A percentile compares a stretch with the other conserved stretches of the same genome.
Conservation (phyloP, 2,888 invertebrate species). For the Habrosyne pyritoides region DNA sequence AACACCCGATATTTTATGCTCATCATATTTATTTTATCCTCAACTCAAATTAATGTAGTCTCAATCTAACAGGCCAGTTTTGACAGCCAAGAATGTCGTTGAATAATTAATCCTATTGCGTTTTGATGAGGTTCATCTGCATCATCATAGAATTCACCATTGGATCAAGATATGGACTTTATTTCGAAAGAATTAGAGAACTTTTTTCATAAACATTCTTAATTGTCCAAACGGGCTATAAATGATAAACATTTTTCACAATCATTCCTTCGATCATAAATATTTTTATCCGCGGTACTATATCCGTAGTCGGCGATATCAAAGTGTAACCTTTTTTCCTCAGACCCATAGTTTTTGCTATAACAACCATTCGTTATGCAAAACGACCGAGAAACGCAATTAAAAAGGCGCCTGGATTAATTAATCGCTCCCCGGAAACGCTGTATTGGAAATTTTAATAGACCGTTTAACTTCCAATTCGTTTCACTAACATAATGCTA, state of each 20-base stretch:
- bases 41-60: conserved; percentile 32
- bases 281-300: conserved; percentile 19
- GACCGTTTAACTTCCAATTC: conserved; percentile 20
- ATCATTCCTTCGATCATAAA: conserved; percentile 33
- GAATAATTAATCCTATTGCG: too few species aligned
- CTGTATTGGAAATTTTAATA: conserved; percentile 46
- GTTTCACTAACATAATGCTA: neutral
- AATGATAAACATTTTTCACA: too few species aligned
- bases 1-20: conserved; percentile 9
- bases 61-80: too few species aligned
- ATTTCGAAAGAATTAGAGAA: too few species aligned
- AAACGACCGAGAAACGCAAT: conserved; percentile 49
- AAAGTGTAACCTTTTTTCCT: conserved; percentile 40
- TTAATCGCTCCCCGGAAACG: conserved; percentile 53
- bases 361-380: conserved; percentile 51
- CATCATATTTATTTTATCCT: conserved; percentile 12
- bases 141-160: too few species aligned
- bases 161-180: too few species aligned
- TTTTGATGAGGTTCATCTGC: too few species aligned
- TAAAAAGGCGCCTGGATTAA: conserved; percentile 41
- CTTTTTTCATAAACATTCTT: too few species aligned
- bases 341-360: conserved; percentile 38
- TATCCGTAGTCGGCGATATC: conserved; percentile 37
- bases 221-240: too few species aligned
- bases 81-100: too few species aligned